Base-by-base conservation (phyloP, 2,797 vertebrate species). In the Austrolebias charrua region DNA sequence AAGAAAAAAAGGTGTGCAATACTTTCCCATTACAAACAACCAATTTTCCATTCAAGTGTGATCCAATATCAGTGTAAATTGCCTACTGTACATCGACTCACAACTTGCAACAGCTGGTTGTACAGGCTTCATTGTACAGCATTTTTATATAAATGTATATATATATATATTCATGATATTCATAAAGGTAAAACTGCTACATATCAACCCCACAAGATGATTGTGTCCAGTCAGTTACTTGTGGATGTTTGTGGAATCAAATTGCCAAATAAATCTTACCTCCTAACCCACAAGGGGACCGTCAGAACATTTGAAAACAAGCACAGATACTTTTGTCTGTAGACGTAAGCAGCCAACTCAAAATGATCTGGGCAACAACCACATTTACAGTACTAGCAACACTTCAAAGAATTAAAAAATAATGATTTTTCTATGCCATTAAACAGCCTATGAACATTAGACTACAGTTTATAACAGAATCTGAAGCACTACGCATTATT, bases 401-500 rank as follows among this genome's bases (percentile, higher is more conserved):
- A 6, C 12, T 24, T 24, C 24, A 24, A 24, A 24, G 2, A 18
- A 62, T 8, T 20, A n/a, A 2, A 33, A 46, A 18, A 28, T 10
- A 24, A 20, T n/a, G 20, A 52, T 56, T 55, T 20, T 63, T 49
- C 12, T 28, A 3, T 11, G 38, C 38, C 38, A 40, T 40, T 55
- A 33, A 8, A 1, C 19, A 46, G 33, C n/a, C 43, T 14, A 55
- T 14, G 46, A 54, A 38, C n/a, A 44, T 31, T 3, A n/a, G 44
- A 33, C 38, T 48, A 7, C 33, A 58, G 33, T 46, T 11, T 40
- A 12, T 12, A 8, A 38, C n/a, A 49, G 11, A 40, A 15, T 40
- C 24, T 64, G 43, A 66, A 50, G 70, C 6, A 62, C 14, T 45
- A 18, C 8, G 12, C 10, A 45, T 18, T 6, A 14, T 7, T 13